Evolutionary conservation across 2,797 vertebrate genomes (phyloP).

Genomic region (Melanitta fusca): DNA sequence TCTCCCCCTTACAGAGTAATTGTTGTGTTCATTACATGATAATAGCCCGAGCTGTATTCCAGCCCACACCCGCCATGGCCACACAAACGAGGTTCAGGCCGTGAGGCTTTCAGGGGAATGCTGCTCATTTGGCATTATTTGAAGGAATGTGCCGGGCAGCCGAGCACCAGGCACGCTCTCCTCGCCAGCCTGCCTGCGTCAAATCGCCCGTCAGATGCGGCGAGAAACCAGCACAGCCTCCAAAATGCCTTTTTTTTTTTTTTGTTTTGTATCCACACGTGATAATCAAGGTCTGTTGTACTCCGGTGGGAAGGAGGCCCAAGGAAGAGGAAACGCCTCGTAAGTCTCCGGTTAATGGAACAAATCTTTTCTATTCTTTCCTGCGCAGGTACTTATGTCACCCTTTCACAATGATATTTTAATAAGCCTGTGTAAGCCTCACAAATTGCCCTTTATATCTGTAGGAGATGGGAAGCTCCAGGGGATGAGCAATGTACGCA

Average conservation of each 20-base stretch:
- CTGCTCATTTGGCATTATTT: constrained; percentile 46
- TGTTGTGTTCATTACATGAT: constrained; percentile 58
- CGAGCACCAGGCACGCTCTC: not conserved
- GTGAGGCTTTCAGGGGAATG: not conserved
- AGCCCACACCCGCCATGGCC: constrained; percentile 69
- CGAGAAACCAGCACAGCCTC: not conserved
- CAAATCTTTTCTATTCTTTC: not conserved
- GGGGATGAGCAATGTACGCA: not conserved
- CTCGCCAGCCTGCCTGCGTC: not conserved
- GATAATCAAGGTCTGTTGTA: not conserved
- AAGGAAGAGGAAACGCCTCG: not conserved
- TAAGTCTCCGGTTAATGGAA: not conserved
- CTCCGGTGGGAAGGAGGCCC: not conserved
- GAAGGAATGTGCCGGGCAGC: constrained; percentile 40
- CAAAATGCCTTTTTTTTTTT: not conserved
- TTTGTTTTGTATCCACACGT: rapidly evolving
- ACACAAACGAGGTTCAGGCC: constrained; percentile 36
- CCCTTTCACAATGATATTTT: constrained; percentile 33
- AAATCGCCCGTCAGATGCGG: not conserved
- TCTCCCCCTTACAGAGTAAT: constrained; percentile 57
- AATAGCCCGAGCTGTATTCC: constrained; percentile 46
- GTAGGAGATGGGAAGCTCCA: constrained; percentile 9
- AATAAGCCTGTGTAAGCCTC: constrained; percentile 35
- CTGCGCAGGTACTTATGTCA: not conserved
- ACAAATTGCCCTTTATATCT: constrained; percentile 22